Conservation (phyloP, 2,113 vertebrate genomes). For the Poeciliopsis turrubarensis region DNA sequence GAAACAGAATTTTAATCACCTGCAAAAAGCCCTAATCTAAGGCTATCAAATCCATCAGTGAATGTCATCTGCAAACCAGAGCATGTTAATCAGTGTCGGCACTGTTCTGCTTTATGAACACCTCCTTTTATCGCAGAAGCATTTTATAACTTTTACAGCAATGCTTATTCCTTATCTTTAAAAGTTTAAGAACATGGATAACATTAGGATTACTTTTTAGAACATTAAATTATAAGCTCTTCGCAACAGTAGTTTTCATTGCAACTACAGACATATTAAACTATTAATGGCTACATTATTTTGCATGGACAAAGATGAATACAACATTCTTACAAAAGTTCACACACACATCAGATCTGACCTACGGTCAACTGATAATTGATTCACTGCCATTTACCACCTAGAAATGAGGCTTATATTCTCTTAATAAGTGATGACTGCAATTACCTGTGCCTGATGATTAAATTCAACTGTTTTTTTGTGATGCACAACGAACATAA, state of each 20-base stretch:
- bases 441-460: conserved; percentile 61
- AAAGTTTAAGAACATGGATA: conserved; percentile 11
- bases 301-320: background rate
- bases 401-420: conserved; percentile 53
- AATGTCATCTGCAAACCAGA: conserved; percentile 57
- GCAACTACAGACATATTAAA: background rate
- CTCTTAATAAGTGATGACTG: conserved; percentile 58
- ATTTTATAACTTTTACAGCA: conserved; percentile 36
- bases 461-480: conserved; percentile 60
- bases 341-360: conserved; percentile 6
- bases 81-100: conserved; percentile 59
- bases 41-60: conserved; percentile 57
- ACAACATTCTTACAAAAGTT: background rate
- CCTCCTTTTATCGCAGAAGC: conserved; percentile 17
- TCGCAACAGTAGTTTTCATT: background rate
- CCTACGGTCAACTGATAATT: conserved; percentile 23
- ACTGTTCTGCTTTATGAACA: conserved; percentile 39
- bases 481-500: conserved; percentile 45
- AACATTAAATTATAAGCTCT: conserved; percentile 10
- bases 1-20: conserved; percentile 72
- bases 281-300: background rate
- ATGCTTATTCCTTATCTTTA: conserved; percentile 21
- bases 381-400: conserved; percentile 49
- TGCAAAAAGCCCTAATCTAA: conserved; percentile 59
- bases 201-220: conserved; percentile 15